These are phyloP conservation scores for Lacerta viridis DNA, from an alignment of 2,797 vertebrate genomes.

Conservation along the genomic window DNA sequence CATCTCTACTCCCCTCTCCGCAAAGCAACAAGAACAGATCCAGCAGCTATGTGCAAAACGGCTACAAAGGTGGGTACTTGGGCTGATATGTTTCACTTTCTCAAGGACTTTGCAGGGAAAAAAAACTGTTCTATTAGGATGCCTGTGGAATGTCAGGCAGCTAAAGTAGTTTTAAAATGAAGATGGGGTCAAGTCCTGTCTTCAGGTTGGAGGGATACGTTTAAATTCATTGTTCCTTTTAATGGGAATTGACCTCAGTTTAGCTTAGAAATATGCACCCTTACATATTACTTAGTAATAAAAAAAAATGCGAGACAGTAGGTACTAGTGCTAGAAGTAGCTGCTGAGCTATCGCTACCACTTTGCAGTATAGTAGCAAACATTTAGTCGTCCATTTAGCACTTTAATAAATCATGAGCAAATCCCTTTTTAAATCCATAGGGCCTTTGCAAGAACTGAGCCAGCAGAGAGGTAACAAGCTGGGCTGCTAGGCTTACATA, in stretches of 20 bases:
- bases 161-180: background rate
- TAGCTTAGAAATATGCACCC: background rate
- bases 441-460: background rate
- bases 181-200: background rate
- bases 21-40: slow-evolving; percentile 79
- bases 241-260: background rate
- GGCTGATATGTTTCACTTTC: background rate
- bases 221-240: background rate
- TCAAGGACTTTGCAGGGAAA: slow-evolving; percentile 7
- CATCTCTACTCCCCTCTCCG: slow-evolving; percentile 79
- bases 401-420: slow-evolving; percentile 21
- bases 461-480: background rate
- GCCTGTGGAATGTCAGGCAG: background rate
- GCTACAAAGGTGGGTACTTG: slow-evolving; percentile 83
- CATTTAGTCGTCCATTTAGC: background rate
- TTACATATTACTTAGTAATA: background rate
- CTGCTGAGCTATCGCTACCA: background rate
- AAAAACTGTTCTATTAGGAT: background rate
- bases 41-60: slow-evolving; percentile 86
- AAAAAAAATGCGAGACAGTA: slow-evolving; percentile 2
- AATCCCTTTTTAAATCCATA: slow-evolving; percentile 11
- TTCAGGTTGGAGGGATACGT: background rate
- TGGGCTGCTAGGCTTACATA: background rate
- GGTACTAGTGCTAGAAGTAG: background rate
- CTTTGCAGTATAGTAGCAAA: background rate